Evolutionary conservation across 2,797 vertebrate species (phyloP).

Genomic region (Pagetopsis macropterus): DNA sequence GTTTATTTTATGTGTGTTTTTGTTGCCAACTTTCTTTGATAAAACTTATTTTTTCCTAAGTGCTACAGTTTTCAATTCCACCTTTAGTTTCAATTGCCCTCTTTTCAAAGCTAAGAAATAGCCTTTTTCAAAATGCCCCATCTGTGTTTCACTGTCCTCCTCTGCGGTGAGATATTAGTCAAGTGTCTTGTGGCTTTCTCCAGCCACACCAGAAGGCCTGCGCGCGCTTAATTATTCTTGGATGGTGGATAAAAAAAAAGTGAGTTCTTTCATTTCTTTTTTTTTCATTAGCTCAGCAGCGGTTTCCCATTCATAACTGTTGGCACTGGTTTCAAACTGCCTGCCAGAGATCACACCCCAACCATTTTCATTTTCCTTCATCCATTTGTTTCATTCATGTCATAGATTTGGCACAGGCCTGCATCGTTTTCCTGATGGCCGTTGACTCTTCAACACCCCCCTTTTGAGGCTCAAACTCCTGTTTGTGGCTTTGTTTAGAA

Average conservation of each 20-base stretch:
- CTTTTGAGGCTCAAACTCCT: constrained; percentile 59
- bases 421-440: constrained; percentile 73
- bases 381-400: constrained; percentile 83
- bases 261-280: constrained; percentile 51
- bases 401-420: constrained; percentile 75
- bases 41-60: not conserved
- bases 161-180: constrained; percentile 62
- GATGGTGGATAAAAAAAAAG: constrained; percentile 67
- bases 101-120: constrained; percentile 19
- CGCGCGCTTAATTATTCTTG: constrained; percentile 81
- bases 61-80: not conserved
- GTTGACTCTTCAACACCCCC: constrained; percentile 65
- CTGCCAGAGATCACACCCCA: constrained; percentile 82
- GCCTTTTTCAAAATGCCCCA: not conserved
- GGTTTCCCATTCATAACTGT: constrained; percentile 81
- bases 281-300: constrained; percentile 75
- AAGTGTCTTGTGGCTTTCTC: constrained; percentile 76
- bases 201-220: constrained; percentile 73
- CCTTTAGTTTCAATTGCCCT: constrained; percentile 25
- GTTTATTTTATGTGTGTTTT: not conserved
- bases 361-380: constrained; percentile 80
- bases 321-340: constrained; percentile 74
- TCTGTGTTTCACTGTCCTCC: constrained; percentile 45
- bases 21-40: constrained; percentile 1
- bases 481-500: constrained; percentile 69